Conservation (phyloP, 2,888 invertebrate genomes). For the Polietes domitor region DNA sequence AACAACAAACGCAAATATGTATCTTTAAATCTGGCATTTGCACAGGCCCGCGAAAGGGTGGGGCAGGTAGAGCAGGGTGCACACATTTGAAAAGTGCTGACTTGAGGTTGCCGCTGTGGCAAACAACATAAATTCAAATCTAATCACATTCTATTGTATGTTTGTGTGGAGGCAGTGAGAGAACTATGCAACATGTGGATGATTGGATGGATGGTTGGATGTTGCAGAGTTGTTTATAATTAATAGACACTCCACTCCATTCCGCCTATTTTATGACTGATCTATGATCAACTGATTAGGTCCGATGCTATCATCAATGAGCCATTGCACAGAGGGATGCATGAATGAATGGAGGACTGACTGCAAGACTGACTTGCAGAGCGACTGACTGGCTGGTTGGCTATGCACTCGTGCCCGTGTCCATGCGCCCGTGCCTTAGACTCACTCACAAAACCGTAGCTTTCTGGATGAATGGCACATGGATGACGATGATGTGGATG, state of each 20-base stretch:
- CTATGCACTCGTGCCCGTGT: no score
- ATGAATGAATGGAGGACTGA: constrained; percentile 14
- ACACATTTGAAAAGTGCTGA: constrained; percentile 39
- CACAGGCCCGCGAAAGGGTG: constrained; percentile 16
- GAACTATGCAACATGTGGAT: neutral
- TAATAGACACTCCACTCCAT: constrained; percentile 48
- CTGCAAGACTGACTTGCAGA: constrained; percentile 28
- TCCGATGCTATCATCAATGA: constrained; percentile 39
- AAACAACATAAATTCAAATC: constrained; percentile 31
- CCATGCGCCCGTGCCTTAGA: neutral
- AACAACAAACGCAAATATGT: neutral
- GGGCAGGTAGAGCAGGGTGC: constrained; percentile 13
- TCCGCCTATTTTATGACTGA: constrained; percentile 44
- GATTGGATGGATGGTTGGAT: neutral
- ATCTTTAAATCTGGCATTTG: neutral
- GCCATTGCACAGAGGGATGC: neutral
- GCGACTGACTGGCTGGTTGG: constrained; percentile 22
- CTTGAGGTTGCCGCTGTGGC: constrained; percentile 34
- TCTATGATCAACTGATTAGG: constrained; percentile 46
- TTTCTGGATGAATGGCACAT: constrained; percentile 42
- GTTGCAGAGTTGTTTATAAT: constrained; percentile 45
- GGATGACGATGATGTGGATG: constrained; percentile 8
- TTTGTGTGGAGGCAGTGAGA: neutral
- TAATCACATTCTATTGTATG: constrained; percentile 38
- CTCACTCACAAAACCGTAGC: neutral